Conservation (phyloP, 2,113 vertebrate species). For the Balaeniceps rex region DNA sequence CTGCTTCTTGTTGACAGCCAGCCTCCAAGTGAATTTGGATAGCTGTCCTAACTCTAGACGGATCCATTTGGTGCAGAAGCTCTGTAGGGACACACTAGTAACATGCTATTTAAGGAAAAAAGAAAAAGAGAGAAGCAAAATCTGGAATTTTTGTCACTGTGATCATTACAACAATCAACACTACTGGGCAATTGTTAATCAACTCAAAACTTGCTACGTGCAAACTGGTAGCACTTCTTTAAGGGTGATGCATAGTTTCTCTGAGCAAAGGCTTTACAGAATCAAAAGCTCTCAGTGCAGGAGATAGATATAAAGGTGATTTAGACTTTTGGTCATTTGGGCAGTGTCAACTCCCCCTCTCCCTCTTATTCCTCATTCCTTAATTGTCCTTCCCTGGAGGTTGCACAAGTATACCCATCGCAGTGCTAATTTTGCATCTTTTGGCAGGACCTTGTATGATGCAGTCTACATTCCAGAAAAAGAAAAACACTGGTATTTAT, state of each 20-base stretch:
- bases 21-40: neutral
- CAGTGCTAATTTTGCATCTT: conserved; percentile 40
- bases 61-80: neutral
- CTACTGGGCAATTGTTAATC: neutral
- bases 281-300: neutral
- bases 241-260: neutral
- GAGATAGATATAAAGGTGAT: neutral
- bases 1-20: neutral
- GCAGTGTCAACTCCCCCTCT: neutral
- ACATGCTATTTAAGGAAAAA: neutral
- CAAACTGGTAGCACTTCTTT: neutral
- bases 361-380: neutral
- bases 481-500: conserved; percentile 44
- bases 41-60: neutral
- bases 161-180: neutral
- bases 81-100: neutral
- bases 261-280: neutral
- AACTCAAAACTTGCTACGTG: neutral
- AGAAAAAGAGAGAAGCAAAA: neutral
- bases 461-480: conserved; percentile 46
- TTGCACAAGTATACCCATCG: neutral
- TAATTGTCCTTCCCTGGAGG: conserved; percentile 19
- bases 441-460: conserved; percentile 37
- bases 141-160: neutral
- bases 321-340: neutral